Conservation (phyloP, 2,113 vertebrate genomes). For the Sphaerodactylus townsendi region DNA sequence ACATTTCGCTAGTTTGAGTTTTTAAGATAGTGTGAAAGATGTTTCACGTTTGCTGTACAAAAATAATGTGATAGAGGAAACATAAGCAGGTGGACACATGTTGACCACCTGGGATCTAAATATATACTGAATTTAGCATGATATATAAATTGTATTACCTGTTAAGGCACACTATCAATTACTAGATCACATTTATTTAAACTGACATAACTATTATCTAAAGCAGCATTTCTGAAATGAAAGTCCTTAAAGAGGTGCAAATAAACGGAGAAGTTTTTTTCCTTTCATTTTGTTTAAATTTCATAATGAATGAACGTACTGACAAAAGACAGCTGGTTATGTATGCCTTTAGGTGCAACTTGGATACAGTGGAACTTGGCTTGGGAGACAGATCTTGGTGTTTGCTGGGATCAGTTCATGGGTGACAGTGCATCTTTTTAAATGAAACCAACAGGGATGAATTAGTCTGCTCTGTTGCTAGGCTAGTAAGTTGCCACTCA, state of each 20-base stretch:
- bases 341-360: accelerated
- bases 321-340: not conserved
- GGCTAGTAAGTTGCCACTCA: too few species aligned
- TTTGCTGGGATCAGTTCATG: too few species aligned
- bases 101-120: not conserved
- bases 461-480: too few species aligned
- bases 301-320: not conserved
- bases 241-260: not conserved
- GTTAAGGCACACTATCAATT: not conserved
- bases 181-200: constrained; percentile 37
- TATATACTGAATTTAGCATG: constrained; percentile 25
- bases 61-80: constrained; percentile 9
- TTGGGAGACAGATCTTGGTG: not conserved
- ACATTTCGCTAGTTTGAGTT: constrained; percentile 43
- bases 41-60: constrained; percentile 25
- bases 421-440: too few species aligned
- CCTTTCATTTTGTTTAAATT: accelerated
- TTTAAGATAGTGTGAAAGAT: constrained; percentile 47
- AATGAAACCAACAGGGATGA: too few species aligned
- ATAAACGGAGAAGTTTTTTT: not conserved
- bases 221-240: constrained; percentile 23
- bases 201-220: constrained; percentile 33
- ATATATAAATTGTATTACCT: constrained; percentile 14
- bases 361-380: not conserved
- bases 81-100: constrained; percentile 8